phyloP scores from a whole-genome alignment of 2,888 invertebrate genomes.

The Fragum whitleyi region DNA sequence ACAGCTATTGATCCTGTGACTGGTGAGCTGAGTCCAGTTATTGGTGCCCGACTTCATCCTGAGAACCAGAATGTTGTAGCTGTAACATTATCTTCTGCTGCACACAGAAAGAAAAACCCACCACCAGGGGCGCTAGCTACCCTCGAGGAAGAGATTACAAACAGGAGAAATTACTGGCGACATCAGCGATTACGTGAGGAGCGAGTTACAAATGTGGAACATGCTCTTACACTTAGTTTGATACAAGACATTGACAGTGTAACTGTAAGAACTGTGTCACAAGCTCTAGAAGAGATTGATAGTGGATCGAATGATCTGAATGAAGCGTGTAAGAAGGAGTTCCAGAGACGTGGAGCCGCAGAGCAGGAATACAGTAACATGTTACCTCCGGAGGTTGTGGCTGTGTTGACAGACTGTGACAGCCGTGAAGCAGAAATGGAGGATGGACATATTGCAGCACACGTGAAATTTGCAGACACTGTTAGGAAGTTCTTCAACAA shows the following conservation, averaged over 20 bases:
- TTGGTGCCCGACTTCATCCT: constrained; percentile 78
- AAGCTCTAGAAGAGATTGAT: constrained; percentile 72
- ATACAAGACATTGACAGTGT: constrained; percentile 77
- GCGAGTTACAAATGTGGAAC: constrained; percentile 77
- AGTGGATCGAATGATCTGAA: constrained; percentile 71
- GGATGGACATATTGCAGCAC: constrained; percentile 75
- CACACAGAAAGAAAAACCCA: constrained; percentile 78
- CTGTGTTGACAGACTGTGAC: constrained; percentile 80
- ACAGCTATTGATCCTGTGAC: constrained; percentile 82
- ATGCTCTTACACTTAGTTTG: constrained; percentile 72
- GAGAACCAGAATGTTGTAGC: constrained; percentile 81
- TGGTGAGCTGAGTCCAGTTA: constrained; percentile 81
- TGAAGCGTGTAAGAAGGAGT: constrained; percentile 78
- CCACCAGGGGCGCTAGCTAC: constrained; percentile 81
- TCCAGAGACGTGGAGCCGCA: constrained; percentile 80
- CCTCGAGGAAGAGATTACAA: constrained; percentile 82
- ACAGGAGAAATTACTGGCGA: constrained; percentile 80
- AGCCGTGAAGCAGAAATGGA: constrained; percentile 75
- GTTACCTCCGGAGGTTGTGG: constrained; percentile 80
- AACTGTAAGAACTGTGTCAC: constrained; percentile 66
- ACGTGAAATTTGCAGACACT: constrained; percentile 78
- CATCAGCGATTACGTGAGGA: constrained; percentile 80
- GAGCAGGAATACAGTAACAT: constrained; percentile 78
- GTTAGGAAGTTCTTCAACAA: constrained; percentile 80
- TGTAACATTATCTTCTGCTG: constrained; percentile 79